These are phyloP conservation scores for Chaunax sp. DNA, from an alignment of 2,797 vertebrate species.

Conservation along the genomic window DNA sequence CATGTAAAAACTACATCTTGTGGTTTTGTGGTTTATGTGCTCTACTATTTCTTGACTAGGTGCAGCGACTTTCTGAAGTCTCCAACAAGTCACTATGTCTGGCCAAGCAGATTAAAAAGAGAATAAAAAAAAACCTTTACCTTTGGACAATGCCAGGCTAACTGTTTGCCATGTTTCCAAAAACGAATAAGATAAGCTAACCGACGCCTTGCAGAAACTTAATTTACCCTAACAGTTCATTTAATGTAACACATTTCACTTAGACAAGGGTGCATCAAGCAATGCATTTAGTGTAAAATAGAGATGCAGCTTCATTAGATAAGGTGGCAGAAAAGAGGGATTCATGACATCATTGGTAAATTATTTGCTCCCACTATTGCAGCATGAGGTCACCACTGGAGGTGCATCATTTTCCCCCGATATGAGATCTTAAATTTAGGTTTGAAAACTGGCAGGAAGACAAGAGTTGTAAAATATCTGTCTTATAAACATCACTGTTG, in stretches of 20 bases:
- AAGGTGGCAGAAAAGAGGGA: background rate
- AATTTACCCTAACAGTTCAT: background rate
- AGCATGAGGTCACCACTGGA: background rate
- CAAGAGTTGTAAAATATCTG: background rate
- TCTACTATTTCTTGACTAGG: background rate
- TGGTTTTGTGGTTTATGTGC: constrained; percentile 6
- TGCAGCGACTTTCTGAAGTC: too few relatives aligned
- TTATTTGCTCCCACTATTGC: background rate
- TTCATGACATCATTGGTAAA: background rate
- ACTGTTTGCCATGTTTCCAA: background rate
- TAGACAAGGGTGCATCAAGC: background rate
- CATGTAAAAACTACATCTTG: constrained; percentile 5
- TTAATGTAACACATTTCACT: background rate
- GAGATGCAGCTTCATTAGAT: background rate
- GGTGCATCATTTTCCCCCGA: background rate
- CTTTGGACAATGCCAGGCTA: background rate
- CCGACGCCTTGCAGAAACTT: background rate
- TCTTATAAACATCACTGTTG: background rate
- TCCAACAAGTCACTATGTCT: background rate
- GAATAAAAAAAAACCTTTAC: background rate
- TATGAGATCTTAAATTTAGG: background rate
- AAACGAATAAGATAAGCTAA: too few relatives aligned
- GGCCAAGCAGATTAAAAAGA: background rate
- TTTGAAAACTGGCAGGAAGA: background rate
- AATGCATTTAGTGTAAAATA: background rate